Percentiles rank a stretch among this genome's conserved stretches.
Evolutionary conservation across 2,113 vertebrate species (phyloP).

Genomic region (Xiphorhynchus elegans): DNA sequence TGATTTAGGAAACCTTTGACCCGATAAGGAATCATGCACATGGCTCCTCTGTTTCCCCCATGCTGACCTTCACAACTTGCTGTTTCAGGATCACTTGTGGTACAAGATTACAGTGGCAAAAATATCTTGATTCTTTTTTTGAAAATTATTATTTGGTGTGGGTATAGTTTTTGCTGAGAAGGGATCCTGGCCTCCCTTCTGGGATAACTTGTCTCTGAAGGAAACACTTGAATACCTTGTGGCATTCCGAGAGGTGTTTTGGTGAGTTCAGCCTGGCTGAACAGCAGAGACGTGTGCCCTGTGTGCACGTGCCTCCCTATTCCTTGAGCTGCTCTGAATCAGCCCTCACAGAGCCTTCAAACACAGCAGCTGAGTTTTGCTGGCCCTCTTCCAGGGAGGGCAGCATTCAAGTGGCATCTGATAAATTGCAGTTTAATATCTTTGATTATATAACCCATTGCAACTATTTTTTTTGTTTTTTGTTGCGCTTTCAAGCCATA

Average conservation of each 20-base stretch:
- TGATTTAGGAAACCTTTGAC: conserved; percentile 12
- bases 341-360: not conserved
- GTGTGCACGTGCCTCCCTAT: accelerated
- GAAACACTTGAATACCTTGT: not conserved
- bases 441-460: not conserved
- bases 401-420: not conserved
- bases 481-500: not conserved
- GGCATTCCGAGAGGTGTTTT: not conserved
- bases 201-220: not conserved
- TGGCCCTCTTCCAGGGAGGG: conserved; percentile 19
- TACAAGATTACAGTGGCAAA: not conserved
- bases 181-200: not conserved
- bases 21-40: not conserved
- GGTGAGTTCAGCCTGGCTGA: not conserved
- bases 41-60: not conserved
- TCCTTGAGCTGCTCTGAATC: not conserved
- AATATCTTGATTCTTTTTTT: not conserved
- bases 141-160: not conserved
- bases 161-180: not conserved
- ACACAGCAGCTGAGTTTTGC: not conserved
- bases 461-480: not conserved
- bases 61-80: not conserved
- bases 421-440: not conserved
- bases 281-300: not conserved
- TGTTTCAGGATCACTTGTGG: not conserved